Percentiles rank a stretch among this genome's conserved stretches.
phyloP scores from a whole-genome alignment of 2,888 invertebrate species.

The Brachycybe producta region DNA sequence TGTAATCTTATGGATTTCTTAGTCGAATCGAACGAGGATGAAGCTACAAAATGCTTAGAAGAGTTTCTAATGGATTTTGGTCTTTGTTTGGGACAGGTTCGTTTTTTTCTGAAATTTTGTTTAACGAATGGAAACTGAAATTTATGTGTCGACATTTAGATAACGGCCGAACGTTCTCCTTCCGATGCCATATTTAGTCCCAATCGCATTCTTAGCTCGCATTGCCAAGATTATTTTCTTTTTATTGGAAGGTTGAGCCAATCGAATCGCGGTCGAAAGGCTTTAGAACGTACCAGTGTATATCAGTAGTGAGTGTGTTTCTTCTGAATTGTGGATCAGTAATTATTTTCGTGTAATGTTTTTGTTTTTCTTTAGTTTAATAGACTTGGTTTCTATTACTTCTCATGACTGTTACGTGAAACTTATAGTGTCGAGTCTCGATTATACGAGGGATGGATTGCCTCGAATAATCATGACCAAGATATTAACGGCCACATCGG shows the following conservation, averaged over 20 bases:
- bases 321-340: not conserved
- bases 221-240: slow-evolving; percentile 88
- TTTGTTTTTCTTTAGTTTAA: slow-evolving; percentile 44
- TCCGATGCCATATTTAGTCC: slow-evolving; percentile 81
- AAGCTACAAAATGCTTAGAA: slow-evolving; percentile 54
- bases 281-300: slow-evolving; percentile 59
- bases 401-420: slow-evolving; percentile 88
- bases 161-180: slow-evolving; percentile 40
- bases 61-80: slow-evolving; percentile 58
- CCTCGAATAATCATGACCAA: slow-evolving; percentile 38
- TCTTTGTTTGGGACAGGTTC: slow-evolving; percentile 31
- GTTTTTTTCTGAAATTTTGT: slow-evolving; percentile 4
- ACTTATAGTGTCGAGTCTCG: slow-evolving; percentile 77
- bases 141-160: no score
- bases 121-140: not conserved
- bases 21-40: slow-evolving; percentile 51
- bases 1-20: slow-evolving; percentile 60
- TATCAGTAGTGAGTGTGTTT: slow-evolving; percentile 51
- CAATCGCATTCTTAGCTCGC: slow-evolving; percentile 70
- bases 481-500: slow-evolving; percentile 39
- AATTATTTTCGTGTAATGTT: not conserved
- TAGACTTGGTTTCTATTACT: slow-evolving; percentile 64
- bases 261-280: slow-evolving; percentile 34
- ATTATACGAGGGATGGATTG: slow-evolving; percentile 62
- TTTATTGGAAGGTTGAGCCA: slow-evolving; percentile 66